Base-by-base conservation (phyloP, 2,113 vertebrate species). In the Tetrax tetrax region DNA sequence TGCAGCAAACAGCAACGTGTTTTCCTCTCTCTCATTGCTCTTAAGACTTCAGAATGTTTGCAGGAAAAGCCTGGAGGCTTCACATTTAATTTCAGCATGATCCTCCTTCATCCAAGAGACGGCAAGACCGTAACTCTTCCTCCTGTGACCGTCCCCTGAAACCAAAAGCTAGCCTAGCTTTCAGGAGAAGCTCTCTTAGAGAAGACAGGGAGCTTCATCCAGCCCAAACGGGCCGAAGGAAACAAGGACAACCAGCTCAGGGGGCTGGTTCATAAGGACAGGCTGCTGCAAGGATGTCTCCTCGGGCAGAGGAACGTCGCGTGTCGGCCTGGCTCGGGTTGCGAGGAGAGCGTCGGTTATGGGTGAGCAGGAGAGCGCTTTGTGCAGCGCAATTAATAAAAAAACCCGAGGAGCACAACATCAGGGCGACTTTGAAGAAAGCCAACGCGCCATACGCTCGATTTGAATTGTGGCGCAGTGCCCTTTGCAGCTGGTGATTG, bases 401-500 rank as follows among this genome's bases (percentile, higher is more conserved):
- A 48, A 45, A 57, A 17, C 71, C 50, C 12, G 21, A 80, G 66
- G 57, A n/a, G 21, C 6, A 35, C 28, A 33, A 11, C 43, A 23
- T 33, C 27, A 53, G 79, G n/a, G 24, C 2, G 12, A 9, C 27
- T 69, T 53, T 27, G 54, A 43, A 83, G 66, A 60, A 79, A 80
- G 18, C 31, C 48, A 37, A 2, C 0, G 0, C 45, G 19, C 0
- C 8, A 31, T 18, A 4, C 0, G 0, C 35, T 92, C 25, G 54
- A 6, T 60, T 33, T 66, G 69, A 61, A 25, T 20, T 37, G 27
- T 20, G 29, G 63, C 57, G 25, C 10, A 0, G 6, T 60, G 63
- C 71, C 81, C 60, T 69, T 31, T 60, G 38, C 33, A 48, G 66
- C 50, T 53, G 0, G 0, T 22, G 35, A 20, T 3, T 65, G 23